phyloP scores from a whole-genome alignment of 2,113 vertebrate species.

The Gallinago paraguaiae region DNA sequence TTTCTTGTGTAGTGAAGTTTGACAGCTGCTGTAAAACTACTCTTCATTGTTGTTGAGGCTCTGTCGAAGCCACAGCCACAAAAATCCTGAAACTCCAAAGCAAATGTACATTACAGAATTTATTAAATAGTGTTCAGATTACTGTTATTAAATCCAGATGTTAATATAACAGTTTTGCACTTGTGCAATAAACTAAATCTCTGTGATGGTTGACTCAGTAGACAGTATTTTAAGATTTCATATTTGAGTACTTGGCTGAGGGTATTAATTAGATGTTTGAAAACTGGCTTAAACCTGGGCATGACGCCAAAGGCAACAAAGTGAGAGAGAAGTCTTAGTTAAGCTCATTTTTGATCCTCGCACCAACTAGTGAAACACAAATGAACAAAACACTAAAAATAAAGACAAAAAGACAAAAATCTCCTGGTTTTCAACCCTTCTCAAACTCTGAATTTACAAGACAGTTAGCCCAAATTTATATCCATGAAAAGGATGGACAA shows the following conservation, averaged over 20 bases:
- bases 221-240: conserved; percentile 29
- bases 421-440: neutral
- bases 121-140: conserved; percentile 35
- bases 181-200: conserved; percentile 26
- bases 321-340: neutral
- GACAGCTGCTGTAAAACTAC: neutral
- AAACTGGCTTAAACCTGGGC: conserved; percentile 35
- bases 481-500: neutral
- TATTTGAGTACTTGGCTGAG: conserved; percentile 34
- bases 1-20: neutral
- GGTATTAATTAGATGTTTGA: conserved; percentile 38
- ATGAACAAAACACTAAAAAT: neutral
- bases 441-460: neutral
- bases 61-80: neutral
- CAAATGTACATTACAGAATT: conserved; percentile 23
- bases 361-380: neutral
- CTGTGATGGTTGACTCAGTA: conserved; percentile 14
- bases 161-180: conserved; percentile 24
- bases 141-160: conserved; percentile 57
- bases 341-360: neutral
- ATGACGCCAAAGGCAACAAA: conserved; percentile 3
- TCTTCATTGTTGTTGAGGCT: neutral
- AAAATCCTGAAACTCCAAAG: conserved; percentile 47
- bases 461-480: neutral
- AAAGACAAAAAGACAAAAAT: neutral